A percentile compares a stretch with the other conserved stretches of the same genome.
These are phyloP conservation scores for Hephaestus fuliginosus DNA, from an alignment of 2,797 vertebrate species.

Conservation along the genomic window DNA sequence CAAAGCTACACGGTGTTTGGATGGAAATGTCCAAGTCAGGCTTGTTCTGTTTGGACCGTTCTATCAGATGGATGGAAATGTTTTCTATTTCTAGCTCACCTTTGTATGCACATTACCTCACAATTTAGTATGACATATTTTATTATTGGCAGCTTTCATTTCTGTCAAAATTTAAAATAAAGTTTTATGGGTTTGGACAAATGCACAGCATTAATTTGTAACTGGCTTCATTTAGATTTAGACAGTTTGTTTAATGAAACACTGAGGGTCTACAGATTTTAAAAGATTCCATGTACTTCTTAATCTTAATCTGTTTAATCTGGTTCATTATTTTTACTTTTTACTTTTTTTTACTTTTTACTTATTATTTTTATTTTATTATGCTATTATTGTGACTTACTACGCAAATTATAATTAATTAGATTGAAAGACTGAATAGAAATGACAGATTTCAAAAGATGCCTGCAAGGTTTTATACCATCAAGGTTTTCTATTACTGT, in stretches of 20 bases:
- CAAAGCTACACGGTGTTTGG: not conserved
- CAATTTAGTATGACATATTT: not conserved
- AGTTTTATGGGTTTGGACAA: not conserved
- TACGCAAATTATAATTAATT: conserved; percentile 6
- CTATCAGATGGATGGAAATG: not conserved
- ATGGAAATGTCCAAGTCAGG: not conserved
- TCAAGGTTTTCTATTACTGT: conserved; percentile 31
- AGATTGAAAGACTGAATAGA: conserved; percentile 16
- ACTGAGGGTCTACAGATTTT: not conserved
- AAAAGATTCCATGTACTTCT: not conserved
- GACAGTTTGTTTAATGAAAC: not conserved
- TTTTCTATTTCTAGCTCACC: not conserved
- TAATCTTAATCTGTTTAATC: not conserved
- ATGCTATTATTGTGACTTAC: not conserved
- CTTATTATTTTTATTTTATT: not conserved
- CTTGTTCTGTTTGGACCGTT: not conserved
- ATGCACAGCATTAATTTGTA: too few species aligned
- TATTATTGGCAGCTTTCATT: not conserved
- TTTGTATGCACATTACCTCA: too few species aligned
- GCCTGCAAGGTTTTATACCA: conserved; percentile 4
- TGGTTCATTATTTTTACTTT: too few species aligned
- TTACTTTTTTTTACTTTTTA: not conserved
- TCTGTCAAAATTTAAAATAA: not conserved
- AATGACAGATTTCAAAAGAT: conserved; percentile 20
- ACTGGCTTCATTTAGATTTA: too few species aligned